These are phyloP conservation scores for Troilus luridus DNA, from an alignment of 2,888 invertebrate genomes.

Conservation along the genomic window DNA sequence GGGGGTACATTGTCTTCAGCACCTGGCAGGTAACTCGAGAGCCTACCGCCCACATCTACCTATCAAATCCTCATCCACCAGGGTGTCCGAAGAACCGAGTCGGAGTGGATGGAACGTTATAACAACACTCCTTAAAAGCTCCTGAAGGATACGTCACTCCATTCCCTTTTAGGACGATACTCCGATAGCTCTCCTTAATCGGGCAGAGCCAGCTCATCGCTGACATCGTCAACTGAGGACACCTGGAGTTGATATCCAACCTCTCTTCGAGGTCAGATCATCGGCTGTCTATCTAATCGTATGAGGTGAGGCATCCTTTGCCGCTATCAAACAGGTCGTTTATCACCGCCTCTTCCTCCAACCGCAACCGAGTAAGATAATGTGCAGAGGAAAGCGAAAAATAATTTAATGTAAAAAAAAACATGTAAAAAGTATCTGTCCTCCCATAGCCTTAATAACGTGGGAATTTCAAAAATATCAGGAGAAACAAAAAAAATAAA, in stretches of 20 bases:
- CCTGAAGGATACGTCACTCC: not conserved
- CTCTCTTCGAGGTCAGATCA: not conserved
- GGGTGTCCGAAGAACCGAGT: no score
- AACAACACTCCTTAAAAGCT: not conserved
- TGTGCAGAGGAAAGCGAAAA: not conserved
- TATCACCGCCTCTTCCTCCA: not conserved
- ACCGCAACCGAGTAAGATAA: slow-evolving; percentile 17
- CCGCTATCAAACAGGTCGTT: slow-evolving; percentile 8
- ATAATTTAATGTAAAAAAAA: not conserved
- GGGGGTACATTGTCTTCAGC: not conserved
- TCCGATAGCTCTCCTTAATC: not conserved
- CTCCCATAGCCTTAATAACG: no score
- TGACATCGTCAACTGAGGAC: not conserved
- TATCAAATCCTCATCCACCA: not conserved
- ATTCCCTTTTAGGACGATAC: slow-evolving; percentile 1
- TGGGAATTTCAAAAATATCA: no score
- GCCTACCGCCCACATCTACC: not conserved
- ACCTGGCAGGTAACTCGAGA: slow-evolving; percentile 11
- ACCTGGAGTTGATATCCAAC: not conserved
- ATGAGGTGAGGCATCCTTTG: slow-evolving; percentile 23
- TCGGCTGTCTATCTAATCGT: slow-evolving; percentile 5
- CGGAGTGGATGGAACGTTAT: not conserved
- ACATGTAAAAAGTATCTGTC: no score
- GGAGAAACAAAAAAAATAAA: no score
- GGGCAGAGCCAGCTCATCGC: slow-evolving; percentile 10